phyloP scores from a whole-genome alignment of 2,113 vertebrate genomes.

The Microtus oregoni region DNA sequence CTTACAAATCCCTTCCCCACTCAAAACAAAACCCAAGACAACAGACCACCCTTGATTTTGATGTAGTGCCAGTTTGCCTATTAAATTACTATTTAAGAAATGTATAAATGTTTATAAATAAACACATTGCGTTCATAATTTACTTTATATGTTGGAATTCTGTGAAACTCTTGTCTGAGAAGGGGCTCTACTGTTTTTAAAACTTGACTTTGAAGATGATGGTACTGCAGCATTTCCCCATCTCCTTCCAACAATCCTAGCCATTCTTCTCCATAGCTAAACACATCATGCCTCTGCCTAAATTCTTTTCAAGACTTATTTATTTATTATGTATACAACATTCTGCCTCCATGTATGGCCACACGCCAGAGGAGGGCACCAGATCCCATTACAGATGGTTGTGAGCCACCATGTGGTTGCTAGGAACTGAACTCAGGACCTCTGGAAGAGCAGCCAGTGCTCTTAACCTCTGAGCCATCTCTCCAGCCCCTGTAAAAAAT shows the following conservation, averaged over 20 bases:
- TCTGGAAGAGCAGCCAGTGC: no score
- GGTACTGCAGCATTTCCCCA: not conserved
- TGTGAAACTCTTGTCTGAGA: constrained; percentile 44
- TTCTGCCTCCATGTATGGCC: no score
- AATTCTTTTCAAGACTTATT: not conserved
- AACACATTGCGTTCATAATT: not conserved
- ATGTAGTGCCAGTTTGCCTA: not conserved
- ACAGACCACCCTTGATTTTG: not conserved
- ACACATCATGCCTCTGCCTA: not conserved
- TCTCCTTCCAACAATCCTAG: not conserved
- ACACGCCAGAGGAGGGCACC: no score
- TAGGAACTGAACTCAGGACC: no score
- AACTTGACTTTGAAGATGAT: constrained; percentile 30
- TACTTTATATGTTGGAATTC: constrained; percentile 21
- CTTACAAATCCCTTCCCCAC: not conserved
- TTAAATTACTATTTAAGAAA: not conserved
- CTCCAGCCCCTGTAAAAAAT: not conserved
- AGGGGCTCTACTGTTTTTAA: not conserved
- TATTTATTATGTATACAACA: no score
- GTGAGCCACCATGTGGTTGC: no score
- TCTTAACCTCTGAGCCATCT: no score
- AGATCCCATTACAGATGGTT: no score
- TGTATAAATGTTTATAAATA: constrained; percentile 40
- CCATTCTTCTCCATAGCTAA: not conserved
- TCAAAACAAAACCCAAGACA: constrained; percentile 38